Percentiles rank a stretch among this genome's conserved stretches.
phyloP scores from a whole-genome alignment of 2,888 invertebrate genomes.

The Metacarcinus magister region DNA sequence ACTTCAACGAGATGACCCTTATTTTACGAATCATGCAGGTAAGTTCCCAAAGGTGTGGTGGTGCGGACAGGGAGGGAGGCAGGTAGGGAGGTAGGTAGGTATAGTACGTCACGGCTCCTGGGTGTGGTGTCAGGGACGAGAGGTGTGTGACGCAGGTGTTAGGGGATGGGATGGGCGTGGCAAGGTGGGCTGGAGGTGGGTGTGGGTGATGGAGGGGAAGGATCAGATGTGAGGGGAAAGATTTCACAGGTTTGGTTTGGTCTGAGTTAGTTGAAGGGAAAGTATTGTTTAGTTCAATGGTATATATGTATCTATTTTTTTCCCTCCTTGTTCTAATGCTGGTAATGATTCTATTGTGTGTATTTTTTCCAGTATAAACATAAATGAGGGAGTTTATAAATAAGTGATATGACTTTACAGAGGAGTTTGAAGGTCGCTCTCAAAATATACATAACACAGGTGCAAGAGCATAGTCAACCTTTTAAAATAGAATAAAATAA shows the following conservation, averaged over 20 bases:
- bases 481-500: too few species aligned
- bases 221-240: background rate
- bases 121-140: too few species aligned
- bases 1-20: conserved; percentile 96
- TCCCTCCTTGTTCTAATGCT: too few species aligned
- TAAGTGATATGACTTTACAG: too few species aligned
- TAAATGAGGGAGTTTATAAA: too few species aligned
- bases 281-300: background rate
- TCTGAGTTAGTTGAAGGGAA: background rate
- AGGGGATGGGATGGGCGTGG: background rate
- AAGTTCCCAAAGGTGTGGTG: background rate
- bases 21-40: conserved; percentile 96
- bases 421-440: too few species aligned
- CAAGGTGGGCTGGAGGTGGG: background rate
- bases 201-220: background rate
- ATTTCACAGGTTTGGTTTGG: background rate
- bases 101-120: background rate
- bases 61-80: background rate
- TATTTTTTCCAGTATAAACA: too few species aligned
- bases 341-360: too few species aligned
- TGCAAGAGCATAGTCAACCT: too few species aligned
- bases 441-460: too few species aligned
- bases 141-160: background rate
- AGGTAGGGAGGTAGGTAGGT: background rate
- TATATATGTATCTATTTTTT: too few species aligned